These are phyloP conservation scores for Psix sp. DNA, from an alignment of 1,140 invertebrate genomes.

Conservation along the genomic window DNA sequence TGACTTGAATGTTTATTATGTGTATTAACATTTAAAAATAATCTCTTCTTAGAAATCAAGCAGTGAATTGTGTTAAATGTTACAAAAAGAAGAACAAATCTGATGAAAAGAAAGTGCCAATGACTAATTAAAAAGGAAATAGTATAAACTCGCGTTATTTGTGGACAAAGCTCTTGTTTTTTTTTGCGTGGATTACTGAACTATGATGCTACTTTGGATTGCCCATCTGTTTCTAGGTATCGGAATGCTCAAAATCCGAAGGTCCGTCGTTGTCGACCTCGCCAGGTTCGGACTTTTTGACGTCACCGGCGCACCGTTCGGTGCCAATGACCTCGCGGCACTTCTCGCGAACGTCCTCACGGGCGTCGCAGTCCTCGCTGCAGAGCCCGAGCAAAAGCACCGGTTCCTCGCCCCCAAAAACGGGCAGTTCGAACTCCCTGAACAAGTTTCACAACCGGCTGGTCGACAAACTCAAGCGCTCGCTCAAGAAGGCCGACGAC, in stretches of 20 bases:
- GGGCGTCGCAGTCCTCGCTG: conserved; percentile 80
- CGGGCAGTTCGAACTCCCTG: conserved; percentile 80
- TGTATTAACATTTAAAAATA: too few species aligned
- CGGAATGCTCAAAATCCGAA: conserved; percentile 87
- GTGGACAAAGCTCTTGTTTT: background rate
- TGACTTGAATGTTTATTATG: too few species aligned
- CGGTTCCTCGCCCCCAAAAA: conserved; percentile 79
- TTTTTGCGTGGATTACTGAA: background rate
- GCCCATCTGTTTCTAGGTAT: conserved; percentile 73
- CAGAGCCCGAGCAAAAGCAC: conserved; percentile 80
- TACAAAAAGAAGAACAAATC: conserved; percentile 4
- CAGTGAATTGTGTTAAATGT: too few species aligned
- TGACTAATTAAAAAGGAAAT: too few species aligned
- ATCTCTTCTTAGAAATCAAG: too few species aligned
- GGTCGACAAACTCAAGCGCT: conserved; percentile 88
- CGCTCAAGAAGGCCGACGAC: conserved; percentile 82
- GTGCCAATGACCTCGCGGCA: conserved; percentile 80
- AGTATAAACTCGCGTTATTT: too few species aligned
- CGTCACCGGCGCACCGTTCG: conserved; percentile 81
- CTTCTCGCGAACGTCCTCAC: conserved; percentile 79
- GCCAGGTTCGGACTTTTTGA: conserved; percentile 82
- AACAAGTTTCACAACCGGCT: conserved; percentile 91
- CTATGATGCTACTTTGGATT: conserved; percentile 20
- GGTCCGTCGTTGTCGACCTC: conserved; percentile 84
- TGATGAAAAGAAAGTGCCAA: conserved; percentile 8